Evolutionary conservation across 2,113 vertebrate species (phyloP).

Genomic region (Sorex fumeus): DNA sequence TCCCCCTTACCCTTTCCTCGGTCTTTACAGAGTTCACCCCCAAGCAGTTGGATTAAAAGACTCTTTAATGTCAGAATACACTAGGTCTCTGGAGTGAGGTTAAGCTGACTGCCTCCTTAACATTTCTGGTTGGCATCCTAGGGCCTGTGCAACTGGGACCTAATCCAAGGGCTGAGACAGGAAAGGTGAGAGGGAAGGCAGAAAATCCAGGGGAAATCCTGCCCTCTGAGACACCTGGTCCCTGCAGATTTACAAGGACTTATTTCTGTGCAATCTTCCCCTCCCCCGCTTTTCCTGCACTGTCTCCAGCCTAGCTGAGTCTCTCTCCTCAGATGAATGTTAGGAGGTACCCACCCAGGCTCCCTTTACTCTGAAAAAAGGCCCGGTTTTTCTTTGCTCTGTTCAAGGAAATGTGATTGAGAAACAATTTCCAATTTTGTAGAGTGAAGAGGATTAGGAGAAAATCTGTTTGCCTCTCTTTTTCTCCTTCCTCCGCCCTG

Average conservation of each 20-base stretch:
- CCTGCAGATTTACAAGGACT: constrained; percentile 29
- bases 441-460: constrained; percentile 72
- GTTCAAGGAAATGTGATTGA: constrained; percentile 57
- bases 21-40: constrained; percentile 16
- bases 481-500: not conserved
- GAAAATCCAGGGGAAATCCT: constrained; percentile 47
- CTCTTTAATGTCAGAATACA: constrained; percentile 41
- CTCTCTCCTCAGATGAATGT: not conserved
- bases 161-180: not conserved
- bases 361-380: constrained; percentile 55
- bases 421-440: constrained; percentile 68
- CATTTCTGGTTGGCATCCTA: constrained; percentile 30
- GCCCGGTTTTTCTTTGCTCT: not conserved
- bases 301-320: not conserved
- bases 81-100: constrained; percentile 41
- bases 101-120: constrained; percentile 45
- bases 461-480: constrained; percentile 65
- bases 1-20: not conserved
- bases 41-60: constrained; percentile 58
- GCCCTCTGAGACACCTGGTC: not conserved
- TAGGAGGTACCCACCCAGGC: not conserved
- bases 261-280: constrained; percentile 9
- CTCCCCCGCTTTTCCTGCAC: not conserved
- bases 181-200: constrained; percentile 47
- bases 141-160: not conserved